These are phyloP conservation scores for Candidula unifasciata DNA, from an alignment of 2,888 invertebrate species.

Conservation along the genomic window DNA sequence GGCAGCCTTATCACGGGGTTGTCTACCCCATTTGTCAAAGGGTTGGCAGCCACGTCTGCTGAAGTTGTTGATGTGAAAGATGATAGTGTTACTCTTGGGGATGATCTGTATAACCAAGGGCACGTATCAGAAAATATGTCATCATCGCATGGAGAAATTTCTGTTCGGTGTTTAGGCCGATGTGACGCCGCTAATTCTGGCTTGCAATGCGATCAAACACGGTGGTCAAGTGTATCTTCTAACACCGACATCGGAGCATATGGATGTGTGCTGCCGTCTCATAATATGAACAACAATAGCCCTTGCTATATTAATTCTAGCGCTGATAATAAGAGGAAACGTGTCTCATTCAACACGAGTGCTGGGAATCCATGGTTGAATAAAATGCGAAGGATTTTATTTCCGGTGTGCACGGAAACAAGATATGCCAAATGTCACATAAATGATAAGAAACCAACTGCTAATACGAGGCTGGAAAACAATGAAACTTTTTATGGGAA, in stretches of 20 bases:
- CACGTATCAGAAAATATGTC: not conserved
- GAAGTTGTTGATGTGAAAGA: not conserved
- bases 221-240: not conserved
- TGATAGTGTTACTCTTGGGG: not conserved
- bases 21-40: not conserved
- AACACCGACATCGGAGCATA: not conserved
- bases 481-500: not conserved
- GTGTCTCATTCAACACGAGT: too few species aligned
- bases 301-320: not conserved
- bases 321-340: not conserved
- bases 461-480: not conserved
- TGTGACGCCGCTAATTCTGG: not conserved
- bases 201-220: not conserved
- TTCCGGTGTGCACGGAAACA: too few species aligned
- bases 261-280: not conserved
- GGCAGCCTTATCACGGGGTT: not conserved
- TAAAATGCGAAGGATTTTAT: too few species aligned
- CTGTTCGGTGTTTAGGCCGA: not conserved
- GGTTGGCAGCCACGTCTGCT: not conserved
- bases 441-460: too few species aligned
- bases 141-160: not conserved
- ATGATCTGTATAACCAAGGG: not conserved
- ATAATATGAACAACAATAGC: not conserved
- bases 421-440: too few species aligned
- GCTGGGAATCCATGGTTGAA: too few species aligned